Evolutionary conservation across 1,140 invertebrate species (phyloP), one percentile per base, ranked within the genome.

Genomic region (Calycopis cecrops): DNA sequence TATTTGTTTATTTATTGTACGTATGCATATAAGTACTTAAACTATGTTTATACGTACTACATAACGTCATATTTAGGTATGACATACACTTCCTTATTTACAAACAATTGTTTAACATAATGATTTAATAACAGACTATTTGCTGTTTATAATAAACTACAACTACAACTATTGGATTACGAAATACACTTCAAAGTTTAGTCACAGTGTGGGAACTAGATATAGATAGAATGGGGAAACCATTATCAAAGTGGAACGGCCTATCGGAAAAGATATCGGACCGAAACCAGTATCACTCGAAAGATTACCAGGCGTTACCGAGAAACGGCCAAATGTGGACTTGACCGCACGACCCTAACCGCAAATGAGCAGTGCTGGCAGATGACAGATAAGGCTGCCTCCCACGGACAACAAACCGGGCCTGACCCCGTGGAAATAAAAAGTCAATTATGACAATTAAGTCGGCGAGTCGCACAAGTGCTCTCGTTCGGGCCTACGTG

Each of bases 341-440:
- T 62, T 58, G 68, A 63, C 64, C 66, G 63, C 54, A 53, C 59
- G 71, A 60, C 62, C 65, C 67, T 63, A 71, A 67, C 66, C 70
- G 70, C 57, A 69, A 77, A 75, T 70, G 69, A 71, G 69, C 69
- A 68, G 73, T 71, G 71, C 76, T 74, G 64, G 63, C 68, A 65
- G 75, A 80, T 81, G 68, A 59, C 53, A 79, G 79, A 83, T 83
- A 83, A 83, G 70, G 67, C 60, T 65, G 78, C 71, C 72, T 78
- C 80, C 78, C 78, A 79, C 80, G 70, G 64, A 65, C 67, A 65
- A 71, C 65, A 72, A 73, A 72, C 48, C 54, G 49, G 9, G 52
- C 58, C 63, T 70, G 76, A 73, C 75, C 78, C 76, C 69, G 76
- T 76, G 72, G 69, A 71, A 75, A 76, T 76, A 79, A 74, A 69